Evolutionary conservation across 2,888 invertebrate genomes (phyloP).

Genomic region (Cantharis flavilabris): DNA sequence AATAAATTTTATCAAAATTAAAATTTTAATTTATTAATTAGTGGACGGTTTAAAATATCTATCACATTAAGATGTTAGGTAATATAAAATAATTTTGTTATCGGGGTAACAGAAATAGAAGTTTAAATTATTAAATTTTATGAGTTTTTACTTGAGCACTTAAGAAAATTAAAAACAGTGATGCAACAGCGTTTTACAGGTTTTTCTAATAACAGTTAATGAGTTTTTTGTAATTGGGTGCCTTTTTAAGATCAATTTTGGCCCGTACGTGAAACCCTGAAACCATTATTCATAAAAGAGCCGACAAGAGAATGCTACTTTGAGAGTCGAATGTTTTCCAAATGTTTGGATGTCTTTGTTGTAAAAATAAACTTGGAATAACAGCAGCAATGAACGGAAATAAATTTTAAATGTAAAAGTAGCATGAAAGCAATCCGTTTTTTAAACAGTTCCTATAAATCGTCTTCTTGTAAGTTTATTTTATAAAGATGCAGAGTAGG

Average conservation of each 20-base stretch:
- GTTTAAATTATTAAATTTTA: neutral
- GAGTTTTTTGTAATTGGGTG: neutral
- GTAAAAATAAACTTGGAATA: neutral
- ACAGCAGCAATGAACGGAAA: neutral
- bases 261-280: neutral
- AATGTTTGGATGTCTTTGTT: neutral
- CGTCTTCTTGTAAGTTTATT: neutral
- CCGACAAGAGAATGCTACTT: neutral
- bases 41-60: neutral
- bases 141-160: neutral
- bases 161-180: neutral
- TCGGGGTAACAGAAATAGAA: neutral
- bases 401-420: neutral
- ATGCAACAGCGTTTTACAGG: neutral
- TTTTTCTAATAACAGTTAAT: neutral
- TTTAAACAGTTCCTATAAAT: neutral
- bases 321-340: neutral
- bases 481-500: neutral
- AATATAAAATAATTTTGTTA: neutral
- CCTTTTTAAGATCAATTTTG: neutral
- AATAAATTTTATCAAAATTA: too few relatives aligned
- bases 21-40: neutral
- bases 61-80: neutral
- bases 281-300: neutral
- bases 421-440: neutral